Evolutionary conservation across 2,888 invertebrate genomes (phyloP).

Genomic region (Mythimna pallens): DNA sequence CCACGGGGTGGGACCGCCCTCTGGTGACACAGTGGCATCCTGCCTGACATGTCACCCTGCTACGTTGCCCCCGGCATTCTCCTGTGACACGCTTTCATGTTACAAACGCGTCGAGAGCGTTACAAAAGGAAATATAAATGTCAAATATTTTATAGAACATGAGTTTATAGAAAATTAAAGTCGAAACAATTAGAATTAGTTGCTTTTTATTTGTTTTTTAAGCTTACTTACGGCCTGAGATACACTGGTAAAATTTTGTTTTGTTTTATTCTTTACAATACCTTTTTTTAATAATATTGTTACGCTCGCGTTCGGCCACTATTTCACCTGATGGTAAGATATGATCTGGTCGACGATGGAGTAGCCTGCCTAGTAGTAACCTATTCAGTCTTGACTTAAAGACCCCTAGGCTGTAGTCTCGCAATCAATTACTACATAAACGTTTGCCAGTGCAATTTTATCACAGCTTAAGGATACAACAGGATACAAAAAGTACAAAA

Average conservation of each 20-base stretch:
- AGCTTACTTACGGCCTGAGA: background rate
- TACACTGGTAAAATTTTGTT: background rate
- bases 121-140: background rate
- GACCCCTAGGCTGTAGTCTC: too few species aligned
- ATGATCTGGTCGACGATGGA: too few species aligned
- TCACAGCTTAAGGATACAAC: background rate
- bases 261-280: background rate
- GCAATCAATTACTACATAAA: background rate
- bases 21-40: constrained; percentile 11
- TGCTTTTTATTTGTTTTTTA: background rate
- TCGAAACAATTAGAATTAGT: background rate
- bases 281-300: background rate
- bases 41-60: constrained; percentile 16
- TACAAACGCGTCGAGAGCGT: constrained; percentile 15
- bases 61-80: constrained; percentile 8
- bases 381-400: too few species aligned
- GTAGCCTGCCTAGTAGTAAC: too few species aligned
- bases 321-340: too few species aligned
- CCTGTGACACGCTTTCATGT: constrained; percentile 28
- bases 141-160: background rate
- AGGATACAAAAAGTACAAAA: background rate
- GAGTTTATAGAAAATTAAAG: background rate
- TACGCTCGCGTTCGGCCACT: too few species aligned
- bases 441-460: background rate
- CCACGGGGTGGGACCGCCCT: constrained; percentile 1